A percentile compares a stretch with the other conserved stretches of the same genome.
Conservation (phyloP, 1,140 invertebrate genomes). For the Drosophila truncata region DNA sequence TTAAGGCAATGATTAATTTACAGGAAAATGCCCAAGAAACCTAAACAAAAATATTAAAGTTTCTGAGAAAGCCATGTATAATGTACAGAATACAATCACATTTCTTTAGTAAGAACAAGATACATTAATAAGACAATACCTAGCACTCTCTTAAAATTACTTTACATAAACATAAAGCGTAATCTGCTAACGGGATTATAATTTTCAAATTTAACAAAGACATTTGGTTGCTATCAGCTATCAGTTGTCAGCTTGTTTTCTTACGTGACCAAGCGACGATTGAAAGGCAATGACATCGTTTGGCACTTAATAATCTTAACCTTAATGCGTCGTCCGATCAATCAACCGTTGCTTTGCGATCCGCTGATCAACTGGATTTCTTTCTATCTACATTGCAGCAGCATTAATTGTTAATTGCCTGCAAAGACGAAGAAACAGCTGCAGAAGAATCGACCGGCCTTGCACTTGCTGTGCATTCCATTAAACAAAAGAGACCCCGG, state of each 20-base stretch:
- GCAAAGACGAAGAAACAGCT: conserved; percentile 29
- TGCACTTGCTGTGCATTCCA: conserved; percentile 52
- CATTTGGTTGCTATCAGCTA: conserved; percentile 13
- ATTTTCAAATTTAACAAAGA: conserved; percentile 1
- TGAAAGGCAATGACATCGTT: conserved; percentile 74
- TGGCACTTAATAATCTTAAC: conserved; percentile 74
- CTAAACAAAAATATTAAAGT: neutral
- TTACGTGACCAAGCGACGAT: conserved; percentile 28
- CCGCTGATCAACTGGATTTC: conserved; percentile 41
- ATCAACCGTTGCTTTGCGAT: conserved; percentile 44
- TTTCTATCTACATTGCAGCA: conserved; percentile 36
- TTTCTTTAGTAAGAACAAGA: too few relatives aligned
- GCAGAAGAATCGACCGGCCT: conserved; percentile 22
- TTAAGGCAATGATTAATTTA: neutral
- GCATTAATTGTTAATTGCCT: conserved; percentile 48
- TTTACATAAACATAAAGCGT: neutral
- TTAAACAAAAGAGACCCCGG: conserved; percentile 37
- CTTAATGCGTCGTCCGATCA: conserved; percentile 68
- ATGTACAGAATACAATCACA: too few relatives aligned
- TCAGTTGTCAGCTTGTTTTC: conserved; percentile 1
- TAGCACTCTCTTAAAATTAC: neutral
- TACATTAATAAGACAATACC: neutral
- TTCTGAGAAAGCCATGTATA: too few relatives aligned
- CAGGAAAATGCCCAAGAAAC: neutral
- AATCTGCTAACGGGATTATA: neutral